These are phyloP conservation scores for Prunella himalayana DNA, from an alignment of 2,113 vertebrate genomes.

Conservation along the genomic window DNA sequence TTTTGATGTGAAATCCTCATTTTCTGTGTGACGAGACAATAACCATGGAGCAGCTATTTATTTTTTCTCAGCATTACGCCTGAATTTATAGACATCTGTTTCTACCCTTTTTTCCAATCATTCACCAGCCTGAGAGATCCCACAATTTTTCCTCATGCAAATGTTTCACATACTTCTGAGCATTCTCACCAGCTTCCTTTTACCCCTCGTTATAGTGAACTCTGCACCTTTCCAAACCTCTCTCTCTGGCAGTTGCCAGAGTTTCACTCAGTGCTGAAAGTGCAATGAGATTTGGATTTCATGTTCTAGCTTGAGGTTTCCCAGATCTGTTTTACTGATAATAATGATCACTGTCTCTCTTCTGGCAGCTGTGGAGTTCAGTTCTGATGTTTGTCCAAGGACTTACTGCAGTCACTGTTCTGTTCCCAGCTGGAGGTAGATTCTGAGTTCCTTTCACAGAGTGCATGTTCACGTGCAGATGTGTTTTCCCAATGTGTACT, in stretches of 20 bases:
- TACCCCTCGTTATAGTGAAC: not conserved
- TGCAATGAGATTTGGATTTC: not conserved
- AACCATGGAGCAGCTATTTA: not conserved
- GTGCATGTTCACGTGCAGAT: not conserved
- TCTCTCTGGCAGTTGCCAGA: not conserved
- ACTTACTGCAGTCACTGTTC: not conserved
- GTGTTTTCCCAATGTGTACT: not conserved
- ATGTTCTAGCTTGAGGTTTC: not conserved
- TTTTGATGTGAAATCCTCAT: not conserved
- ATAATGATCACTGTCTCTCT: not conserved
- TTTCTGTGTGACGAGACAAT: not conserved
- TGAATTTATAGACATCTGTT: not conserved
- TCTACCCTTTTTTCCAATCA: not conserved
- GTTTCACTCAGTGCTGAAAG: not conserved
- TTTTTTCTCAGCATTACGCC: not conserved
- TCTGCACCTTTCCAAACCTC: not conserved
- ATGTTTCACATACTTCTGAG: not conserved
- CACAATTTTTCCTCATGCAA: not conserved
- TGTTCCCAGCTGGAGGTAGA: not conserved
- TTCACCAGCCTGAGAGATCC: not conserved
- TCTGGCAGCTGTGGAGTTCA: not conserved
- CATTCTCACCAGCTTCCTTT: not conserved
- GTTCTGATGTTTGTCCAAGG: not conserved
- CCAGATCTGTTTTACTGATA: not conserved
- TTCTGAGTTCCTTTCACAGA: not conserved